Evolutionary conservation across 2,888 invertebrate species (phyloP).

Genomic region (Osmoderma eremita): DNA sequence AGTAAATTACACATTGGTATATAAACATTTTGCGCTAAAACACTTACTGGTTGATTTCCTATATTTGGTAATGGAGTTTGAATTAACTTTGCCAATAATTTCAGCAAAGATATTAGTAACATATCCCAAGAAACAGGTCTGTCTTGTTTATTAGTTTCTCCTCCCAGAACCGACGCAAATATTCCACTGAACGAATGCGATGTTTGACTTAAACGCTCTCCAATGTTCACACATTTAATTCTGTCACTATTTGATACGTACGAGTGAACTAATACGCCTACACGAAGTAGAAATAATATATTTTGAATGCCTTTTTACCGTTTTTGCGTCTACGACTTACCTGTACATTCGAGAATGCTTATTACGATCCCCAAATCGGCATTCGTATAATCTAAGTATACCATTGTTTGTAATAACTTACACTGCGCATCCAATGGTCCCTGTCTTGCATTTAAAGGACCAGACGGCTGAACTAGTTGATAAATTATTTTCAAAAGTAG

Average conservation of each 20-base stretch:
- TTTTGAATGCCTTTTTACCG: too few relatives aligned
- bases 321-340: constrained; percentile 59
- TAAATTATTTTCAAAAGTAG: constrained; percentile 76
- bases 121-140: constrained; percentile 77
- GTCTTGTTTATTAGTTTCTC: constrained; percentile 70
- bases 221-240: constrained; percentile 67
- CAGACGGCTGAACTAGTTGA: constrained; percentile 75
- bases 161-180: constrained; percentile 78
- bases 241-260: constrained; percentile 68
- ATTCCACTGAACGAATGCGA: constrained; percentile 75
- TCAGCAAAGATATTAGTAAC: constrained; percentile 76
- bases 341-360: constrained; percentile 78
- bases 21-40: not conserved
- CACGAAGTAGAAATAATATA: constrained; percentile 31
- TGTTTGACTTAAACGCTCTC: constrained; percentile 65
- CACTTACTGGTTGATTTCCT: constrained; percentile 59
- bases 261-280: constrained; percentile 66
- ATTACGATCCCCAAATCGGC: constrained; percentile 77
- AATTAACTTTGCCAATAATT: constrained; percentile 70
- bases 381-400: constrained; percentile 73
- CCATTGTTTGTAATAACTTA: constrained; percentile 73
- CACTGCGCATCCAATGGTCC: constrained; percentile 81
- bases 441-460: constrained; percentile 71
- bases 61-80: constrained; percentile 70
- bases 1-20: not conserved